Base-by-base conservation (phyloP, 2,888 invertebrate species). In the Chorisops tibialis region DNA sequence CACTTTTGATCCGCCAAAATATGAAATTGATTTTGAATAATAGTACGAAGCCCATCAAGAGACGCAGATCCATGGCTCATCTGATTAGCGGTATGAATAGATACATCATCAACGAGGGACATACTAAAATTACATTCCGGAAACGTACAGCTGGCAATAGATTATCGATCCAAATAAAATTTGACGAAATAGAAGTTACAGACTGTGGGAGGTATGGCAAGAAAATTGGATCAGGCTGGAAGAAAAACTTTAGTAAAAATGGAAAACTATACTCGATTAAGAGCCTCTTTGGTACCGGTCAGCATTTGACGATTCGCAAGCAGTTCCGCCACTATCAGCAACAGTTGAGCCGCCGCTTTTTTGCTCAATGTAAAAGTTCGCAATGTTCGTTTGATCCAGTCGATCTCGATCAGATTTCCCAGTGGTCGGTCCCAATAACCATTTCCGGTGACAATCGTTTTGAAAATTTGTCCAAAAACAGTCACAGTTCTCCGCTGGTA, bases 391-490 rank as follows among this genome's bases (percentile, higher is more conserved):
- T 43, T 1, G 22, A 41, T 14, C 7, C 30, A 21, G 6, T 37
- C 2, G 58, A 58, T 14, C 3, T 45, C 2, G 58, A 58, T 18
- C 43, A 35, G 14, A 47, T 58, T 12, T 58, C 58, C 3, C 58
- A 58, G 35, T 58, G 58, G 58, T 58, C 58, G 4, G 47, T 58
- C n/a, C 58, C 58, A 18, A 14, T 58, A n/a, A 37, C 7, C 18
- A 5, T n/a, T 11, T 35, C 6, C 19, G 47, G 45, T n/a, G 5
- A 5, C 9, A 19, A 45, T 3, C 30, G 21, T 5, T 49, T 49
- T 4, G 22, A 21, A 11, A 4, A 12, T 49, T 30, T 30, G 30
- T 30, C 9, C 9, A 30, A 1, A 30, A 18, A 19, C 16, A 56
- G 43, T 16, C 45, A 56, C 43, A 43, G 30, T 30, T 52, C 19